phyloP scores from a whole-genome alignment of 1,140 invertebrate species.

The Contarinia nasturtii region DNA sequence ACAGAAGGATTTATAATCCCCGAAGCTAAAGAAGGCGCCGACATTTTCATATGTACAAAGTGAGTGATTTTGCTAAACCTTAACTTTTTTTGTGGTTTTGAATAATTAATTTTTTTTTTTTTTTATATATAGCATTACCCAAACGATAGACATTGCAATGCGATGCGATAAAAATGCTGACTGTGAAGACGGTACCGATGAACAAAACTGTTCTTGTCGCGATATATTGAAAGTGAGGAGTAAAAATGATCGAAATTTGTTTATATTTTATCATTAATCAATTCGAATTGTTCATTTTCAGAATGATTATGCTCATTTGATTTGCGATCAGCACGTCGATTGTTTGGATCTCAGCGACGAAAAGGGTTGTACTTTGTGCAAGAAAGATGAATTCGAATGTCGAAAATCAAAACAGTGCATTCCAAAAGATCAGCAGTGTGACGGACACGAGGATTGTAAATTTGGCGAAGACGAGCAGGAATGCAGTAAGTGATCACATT shows the following conservation, averaged over 20 bases:
- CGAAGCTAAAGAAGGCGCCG: too few species aligned
- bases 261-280: too few species aligned
- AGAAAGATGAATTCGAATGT: conserved; percentile 13
- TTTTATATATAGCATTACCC: conserved; percentile 32
- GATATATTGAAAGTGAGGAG: conserved; percentile 41
- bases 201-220: conserved; percentile 47
- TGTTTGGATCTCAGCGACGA: background rate
- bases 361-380: background rate
- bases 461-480: conserved; percentile 51
- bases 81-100: background rate
- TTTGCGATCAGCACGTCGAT: too few species aligned
- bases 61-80: conserved; percentile 9
- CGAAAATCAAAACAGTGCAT: conserved; percentile 31
- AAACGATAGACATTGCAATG: conserved; percentile 33
- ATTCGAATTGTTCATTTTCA: too few species aligned
- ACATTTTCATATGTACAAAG: conserved; percentile 22
- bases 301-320: too few species aligned
- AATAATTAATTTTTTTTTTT: too few species aligned
- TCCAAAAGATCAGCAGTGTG: conserved; percentile 33
- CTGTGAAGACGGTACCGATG: conserved; percentile 68
- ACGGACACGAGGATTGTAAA: conserved; percentile 36
- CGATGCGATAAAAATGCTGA: conserved; percentile 50
- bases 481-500: conserved; percentile 48
- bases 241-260: too few species aligned
- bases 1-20: too few species aligned